Conservation (phyloP, 2,113 vertebrate species). For the Physeter macrocephalus region DNA sequence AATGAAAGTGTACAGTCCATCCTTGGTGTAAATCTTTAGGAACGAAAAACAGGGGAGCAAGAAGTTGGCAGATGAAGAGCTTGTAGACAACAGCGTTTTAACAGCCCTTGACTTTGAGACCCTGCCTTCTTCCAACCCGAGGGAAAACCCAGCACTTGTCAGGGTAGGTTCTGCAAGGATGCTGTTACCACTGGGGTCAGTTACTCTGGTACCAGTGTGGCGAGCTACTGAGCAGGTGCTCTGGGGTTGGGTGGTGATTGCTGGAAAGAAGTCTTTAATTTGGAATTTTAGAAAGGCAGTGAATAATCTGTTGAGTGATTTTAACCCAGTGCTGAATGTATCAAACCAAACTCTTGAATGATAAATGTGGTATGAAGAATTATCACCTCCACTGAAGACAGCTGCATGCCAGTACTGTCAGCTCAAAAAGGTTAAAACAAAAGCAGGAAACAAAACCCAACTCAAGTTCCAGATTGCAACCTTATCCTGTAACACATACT, state of each 20-base stretch:
- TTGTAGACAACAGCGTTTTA: background rate
- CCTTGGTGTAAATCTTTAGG: background rate
- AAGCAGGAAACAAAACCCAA: background rate
- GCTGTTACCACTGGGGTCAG: background rate
- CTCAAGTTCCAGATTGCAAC: background rate
- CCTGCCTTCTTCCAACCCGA: background rate
- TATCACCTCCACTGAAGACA: fast-evolving
- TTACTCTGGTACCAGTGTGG: background rate
- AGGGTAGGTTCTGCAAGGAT: background rate
- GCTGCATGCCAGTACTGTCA: fast-evolving
- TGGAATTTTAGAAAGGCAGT: background rate
- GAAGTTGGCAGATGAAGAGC: background rate
- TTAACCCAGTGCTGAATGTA: background rate
- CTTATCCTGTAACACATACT: no score
- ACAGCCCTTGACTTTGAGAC: background rate
- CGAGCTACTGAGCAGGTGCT: no score
- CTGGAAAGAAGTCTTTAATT: background rate
- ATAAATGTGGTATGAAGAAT: background rate
- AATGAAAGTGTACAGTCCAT: background rate
- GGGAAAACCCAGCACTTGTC: background rate
- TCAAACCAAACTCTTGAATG: background rate
- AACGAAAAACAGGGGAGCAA: background rate
- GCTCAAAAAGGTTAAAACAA: background rate
- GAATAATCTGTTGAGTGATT: background rate
- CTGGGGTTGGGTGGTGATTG: fast-evolving